phyloP scores from a whole-genome alignment of 2,888 invertebrate genomes.

The Drosophila buzzatii region DNA sequence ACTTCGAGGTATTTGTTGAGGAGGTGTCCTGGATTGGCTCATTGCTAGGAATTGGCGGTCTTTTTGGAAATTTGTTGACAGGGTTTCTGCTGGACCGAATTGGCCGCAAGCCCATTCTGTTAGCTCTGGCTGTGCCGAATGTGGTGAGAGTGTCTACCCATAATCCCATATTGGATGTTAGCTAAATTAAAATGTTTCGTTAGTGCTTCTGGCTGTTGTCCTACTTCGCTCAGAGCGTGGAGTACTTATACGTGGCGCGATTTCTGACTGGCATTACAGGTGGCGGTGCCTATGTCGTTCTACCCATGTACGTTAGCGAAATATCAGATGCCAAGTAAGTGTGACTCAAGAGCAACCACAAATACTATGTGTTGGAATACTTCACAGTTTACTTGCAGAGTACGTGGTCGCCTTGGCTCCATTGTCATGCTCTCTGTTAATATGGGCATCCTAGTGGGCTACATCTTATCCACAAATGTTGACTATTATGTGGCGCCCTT shows the following conservation, averaged over 20 bases:
- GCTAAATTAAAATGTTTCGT: not conserved
- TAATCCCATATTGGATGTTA: no score
- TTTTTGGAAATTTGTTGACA: conserved; percentile 71
- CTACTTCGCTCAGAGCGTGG: conserved; percentile 74
- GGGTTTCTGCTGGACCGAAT: conserved; percentile 66
- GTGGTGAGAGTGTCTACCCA: conserved; percentile 44
- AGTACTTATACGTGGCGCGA: conserved; percentile 80
- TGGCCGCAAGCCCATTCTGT: conserved; percentile 72
- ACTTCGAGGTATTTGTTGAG: conserved; percentile 51
- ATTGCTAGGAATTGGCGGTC: conserved; percentile 69
- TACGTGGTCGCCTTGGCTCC: conserved; percentile 80
- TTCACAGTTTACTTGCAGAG: no score
- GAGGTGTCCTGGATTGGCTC: conserved; percentile 80
- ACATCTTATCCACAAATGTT: conserved; percentile 61
- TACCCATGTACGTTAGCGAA: conserved; percentile 83
- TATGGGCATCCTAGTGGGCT: conserved; percentile 65
- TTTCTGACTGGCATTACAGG: conserved; percentile 81
- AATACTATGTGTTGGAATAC: no score
- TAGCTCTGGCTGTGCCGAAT: conserved; percentile 64
- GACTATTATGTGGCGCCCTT: conserved; percentile 62
- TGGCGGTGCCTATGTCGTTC: conserved; percentile 78
- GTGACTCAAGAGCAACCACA: no score
- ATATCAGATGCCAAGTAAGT: conserved; percentile 82
- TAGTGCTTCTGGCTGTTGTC: conserved; percentile 81
- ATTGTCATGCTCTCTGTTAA: conserved; percentile 71